Base-by-base conservation (phyloP, 2,113 vertebrate genomes). In the Neopipo cinnamomea region DNA sequence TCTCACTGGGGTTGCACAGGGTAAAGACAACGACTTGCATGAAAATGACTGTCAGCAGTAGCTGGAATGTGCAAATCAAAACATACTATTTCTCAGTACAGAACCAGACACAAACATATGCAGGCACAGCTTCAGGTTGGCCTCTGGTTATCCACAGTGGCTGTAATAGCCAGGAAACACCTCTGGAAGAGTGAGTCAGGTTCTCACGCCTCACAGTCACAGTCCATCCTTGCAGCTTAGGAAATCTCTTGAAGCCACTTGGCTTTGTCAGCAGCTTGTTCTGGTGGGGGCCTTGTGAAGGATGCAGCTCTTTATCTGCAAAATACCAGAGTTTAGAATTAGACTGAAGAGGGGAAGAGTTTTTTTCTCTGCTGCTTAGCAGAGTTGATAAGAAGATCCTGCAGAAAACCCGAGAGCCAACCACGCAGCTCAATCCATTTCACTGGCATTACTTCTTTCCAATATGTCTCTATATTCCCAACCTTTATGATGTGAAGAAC, bases 161-260 rank as follows among this genome's bases (percentile, higher is more conserved):
- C 98, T 89, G 97, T 96, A 11, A 98, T 91, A 35, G 98, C 96
- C 96, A 97, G 97, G 91, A 98, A 99, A 95, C 98, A 98, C 55
- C 92, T 95, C 96, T 98, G 98, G 82, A 98, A 98, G 65, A 98
- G 93, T 25, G 47, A 87, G 56, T 96, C 97, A 6, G 97, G 95
- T 56, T 98, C 98, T 12, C 66, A 50, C 4, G 97, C 95, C 96
- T 98, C 97, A 86, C 98, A 98, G 91, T 98, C 97, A 94, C 96
- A 98, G 96, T 98, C 97, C 93, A 98, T 95, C 35, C 78, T 89
- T 96, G 37, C 88, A 96, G 59, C 97, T 98, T 62, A 96, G 91
- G 71, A 98, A 98, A 73, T 61, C 95, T 98, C 89, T 96, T 92
- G 81, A 98, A 95, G 46, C 95, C 97, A 35, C 97, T 96, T 20